Base-by-base conservation (phyloP, 30 jellyfish, hydroid and myxozoan species). In the Sanderia malayensis region DNA sequence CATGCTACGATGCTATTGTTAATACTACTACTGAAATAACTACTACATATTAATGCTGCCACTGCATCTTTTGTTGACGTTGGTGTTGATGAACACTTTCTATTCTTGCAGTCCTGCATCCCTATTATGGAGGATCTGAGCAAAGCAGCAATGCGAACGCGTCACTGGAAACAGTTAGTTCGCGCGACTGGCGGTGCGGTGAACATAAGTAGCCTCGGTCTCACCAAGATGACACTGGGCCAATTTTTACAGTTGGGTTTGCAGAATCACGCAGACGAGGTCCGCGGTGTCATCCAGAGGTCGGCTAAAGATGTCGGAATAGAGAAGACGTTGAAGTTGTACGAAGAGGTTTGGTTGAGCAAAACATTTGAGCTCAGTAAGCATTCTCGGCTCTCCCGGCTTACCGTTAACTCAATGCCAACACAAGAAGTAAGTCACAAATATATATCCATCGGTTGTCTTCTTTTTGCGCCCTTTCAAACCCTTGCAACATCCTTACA, bases 271-370 rank as follows among this genome's bases (percentile, higher is more conserved):
- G 88, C 93, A 1, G 96, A 86, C 31, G 96, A 86, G 65, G 96
- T 86, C 29, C 75, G 81, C 34, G 80, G 84, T 15, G 89, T 86
- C 62, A 77, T 86, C 7, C 89, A 86, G 45, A 71, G 89, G 65
- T 82, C 96, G 2, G 62, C 89, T 46, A 79, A 86, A 79, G 96
- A 86, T 57, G 93, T 77, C 34, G 82, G 82, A n/a, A 86, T 86
- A 47, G 96, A 86, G 68, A 86, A 86, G 29, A 79, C 82, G 25
- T 53, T 86, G 89, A 86, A 86, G 63, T 64, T 85, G 37, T 86
- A 86, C 60, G 96, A 86, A 58, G 96, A 86, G 57, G 89, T 86
- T 19, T 86, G 96, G 96, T 61, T 86, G 41, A 86, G 96, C 49
- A 86, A 86, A 73, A 69, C 70, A 55, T 86, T 86, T 60, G 96